Base-by-base conservation (phyloP, 2,888 invertebrate genomes). In the Torymus texanus region DNA sequence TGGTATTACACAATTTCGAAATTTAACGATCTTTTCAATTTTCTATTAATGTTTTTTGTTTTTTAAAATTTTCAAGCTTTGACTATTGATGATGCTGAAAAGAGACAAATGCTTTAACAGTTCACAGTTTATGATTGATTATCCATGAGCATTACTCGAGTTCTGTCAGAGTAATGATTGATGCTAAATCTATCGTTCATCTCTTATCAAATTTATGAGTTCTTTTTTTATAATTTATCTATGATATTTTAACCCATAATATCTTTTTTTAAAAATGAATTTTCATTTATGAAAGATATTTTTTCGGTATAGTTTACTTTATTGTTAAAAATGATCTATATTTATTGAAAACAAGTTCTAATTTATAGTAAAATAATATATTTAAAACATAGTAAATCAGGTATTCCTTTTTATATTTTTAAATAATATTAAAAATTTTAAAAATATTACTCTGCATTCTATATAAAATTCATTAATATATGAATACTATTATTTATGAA, bases 61-160 rank as follows among this genome's bases (percentile, higher is more conserved):
- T 61, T 61, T 21, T 12, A 2, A 12, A 14, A 12, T 61, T 61
- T 5, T 4, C 14, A 61, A 61, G 61, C 18, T 61, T 21, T 21
- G 18, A 21, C 5, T 61, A 61, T 61, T 61, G 5, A 61, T 8
- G 41, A 41, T 41, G 41, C 41, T 24, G 29, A 41, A 21, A 16
- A 55, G n/a, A 71, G 16, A 21, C 18, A 13, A 73, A 55, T 41
- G 12, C 51, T 50, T 55, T 12, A 73, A 18, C 16, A 73, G 41
- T 13, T 14, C 16, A 41, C 55, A 55, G 21, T 24, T 53, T 72
- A 12, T 18, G n/a, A 72, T 73, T 41, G 14, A 56, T 29, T 41
- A 14, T 65, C 41, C 53, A 56, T 18, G 13, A 16, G 41, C 63
- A 73, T 73, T 29, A 41, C 16, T 73, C 50, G 16, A 63, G 29